A percentile compares a stretch with the other conserved stretches of the same genome.
These are phyloP conservation scores for Eupsittula cactorum DNA, from an alignment of 2,113 vertebrate genomes.

Conservation along the genomic window DNA sequence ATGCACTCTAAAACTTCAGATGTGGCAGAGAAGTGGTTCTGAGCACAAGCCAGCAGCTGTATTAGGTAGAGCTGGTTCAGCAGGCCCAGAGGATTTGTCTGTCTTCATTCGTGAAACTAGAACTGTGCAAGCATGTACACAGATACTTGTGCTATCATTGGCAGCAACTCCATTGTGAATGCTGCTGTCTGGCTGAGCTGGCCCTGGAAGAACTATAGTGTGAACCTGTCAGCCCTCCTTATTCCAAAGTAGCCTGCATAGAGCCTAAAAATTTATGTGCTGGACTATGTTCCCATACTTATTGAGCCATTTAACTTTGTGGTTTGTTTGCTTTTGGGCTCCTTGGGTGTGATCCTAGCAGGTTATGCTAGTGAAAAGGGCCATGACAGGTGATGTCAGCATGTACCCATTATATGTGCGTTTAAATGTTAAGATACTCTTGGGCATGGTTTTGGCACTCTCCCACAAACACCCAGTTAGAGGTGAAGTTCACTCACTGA, in stretches of 20 bases:
- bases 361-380: background rate
- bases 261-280: background rate
- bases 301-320: background rate
- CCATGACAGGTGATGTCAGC: background rate
- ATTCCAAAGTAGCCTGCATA: background rate
- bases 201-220: background rate
- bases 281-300: background rate
- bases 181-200: background rate
- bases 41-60: background rate
- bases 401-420: background rate
- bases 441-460: background rate
- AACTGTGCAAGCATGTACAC: background rate
- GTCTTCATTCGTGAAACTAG: background rate
- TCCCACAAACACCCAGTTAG: background rate
- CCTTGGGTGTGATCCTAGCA: background rate
- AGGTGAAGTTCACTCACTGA: background rate
- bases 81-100: background rate
- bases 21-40: background rate
- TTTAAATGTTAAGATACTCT: background rate
- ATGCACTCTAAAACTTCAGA: background rate
- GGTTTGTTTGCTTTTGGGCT: background rate
- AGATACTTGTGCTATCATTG: background rate
- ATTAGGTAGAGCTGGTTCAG: background rate
- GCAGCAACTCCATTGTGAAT: background rate
- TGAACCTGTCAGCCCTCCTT: fast-evolving